phyloP scores from a whole-genome alignment of 2,113 vertebrate genomes.

The Pholis gunnellus region DNA sequence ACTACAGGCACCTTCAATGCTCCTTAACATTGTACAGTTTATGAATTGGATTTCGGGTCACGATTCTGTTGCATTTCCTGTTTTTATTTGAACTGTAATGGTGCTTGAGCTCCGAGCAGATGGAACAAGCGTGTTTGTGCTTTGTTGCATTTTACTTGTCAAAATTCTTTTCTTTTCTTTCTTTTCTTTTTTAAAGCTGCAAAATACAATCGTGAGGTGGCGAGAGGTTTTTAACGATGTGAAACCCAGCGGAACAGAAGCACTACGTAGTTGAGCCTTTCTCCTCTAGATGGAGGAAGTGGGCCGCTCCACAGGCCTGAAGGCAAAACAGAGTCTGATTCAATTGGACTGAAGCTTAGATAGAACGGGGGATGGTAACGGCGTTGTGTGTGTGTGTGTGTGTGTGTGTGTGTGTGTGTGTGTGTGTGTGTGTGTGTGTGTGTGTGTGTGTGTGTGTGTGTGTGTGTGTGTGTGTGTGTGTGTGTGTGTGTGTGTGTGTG shows the following conservation, averaged over 20 bases:
- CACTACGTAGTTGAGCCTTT: conserved; percentile 58
- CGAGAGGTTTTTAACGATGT: conserved; percentile 52
- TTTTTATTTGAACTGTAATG: conserved; percentile 52
- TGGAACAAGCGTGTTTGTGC: conserved; percentile 54
- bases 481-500: conserved; percentile 33
- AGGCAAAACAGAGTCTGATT: conserved; percentile 34
- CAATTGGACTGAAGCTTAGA: conserved; percentile 42
- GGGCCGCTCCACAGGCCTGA: conserved; percentile 28
- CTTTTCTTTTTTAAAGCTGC: conserved; percentile 53
- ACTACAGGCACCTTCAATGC: conserved; percentile 66
- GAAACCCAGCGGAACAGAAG: conserved; percentile 51
- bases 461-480: conserved; percentile 34
- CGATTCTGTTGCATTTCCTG: conserved; percentile 39
- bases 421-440: conserved; percentile 21
- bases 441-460: background rate
- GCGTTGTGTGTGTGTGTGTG: conserved; percentile 17
- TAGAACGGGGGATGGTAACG: conserved; percentile 47
- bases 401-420: conserved; percentile 19
- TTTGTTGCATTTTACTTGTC: conserved; percentile 54
- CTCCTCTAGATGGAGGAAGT: conserved; percentile 56
- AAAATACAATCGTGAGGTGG: conserved; percentile 69
- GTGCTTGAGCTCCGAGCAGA: conserved; percentile 59
- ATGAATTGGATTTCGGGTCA: conserved; percentile 41
- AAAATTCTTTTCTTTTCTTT: background rate
- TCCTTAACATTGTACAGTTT: conserved; percentile 69